phyloP scores from a whole-genome alignment of 2,888 invertebrate genomes.

The Acanthosepion pharaonis region DNA sequence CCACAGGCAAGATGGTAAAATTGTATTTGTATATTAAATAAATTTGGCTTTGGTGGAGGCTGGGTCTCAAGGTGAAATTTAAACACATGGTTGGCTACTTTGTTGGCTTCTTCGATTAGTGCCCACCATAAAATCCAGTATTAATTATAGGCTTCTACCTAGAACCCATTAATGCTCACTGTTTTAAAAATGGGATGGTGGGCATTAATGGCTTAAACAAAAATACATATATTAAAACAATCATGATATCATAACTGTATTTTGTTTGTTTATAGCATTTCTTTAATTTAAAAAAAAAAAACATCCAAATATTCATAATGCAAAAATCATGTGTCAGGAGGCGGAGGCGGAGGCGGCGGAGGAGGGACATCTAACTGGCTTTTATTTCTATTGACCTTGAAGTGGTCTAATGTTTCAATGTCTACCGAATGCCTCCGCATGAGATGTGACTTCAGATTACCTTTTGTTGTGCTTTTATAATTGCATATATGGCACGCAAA shows the following conservation, averaged over 20 bases:
- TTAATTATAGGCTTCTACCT: no score
- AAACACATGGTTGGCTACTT: not conserved
- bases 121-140: no score
- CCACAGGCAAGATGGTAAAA: not conserved
- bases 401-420: constrained; percentile 40
- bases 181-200: no score
- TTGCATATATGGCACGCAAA: constrained; percentile 64
- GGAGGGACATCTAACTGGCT: not conserved
- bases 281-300: not conserved
- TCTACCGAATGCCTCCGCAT: constrained; percentile 35
- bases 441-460: constrained; percentile 67
- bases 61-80: not conserved
- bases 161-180: no score
- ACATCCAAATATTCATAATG: not conserved
- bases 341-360: not conserved
- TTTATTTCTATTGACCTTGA: constrained; percentile 13
- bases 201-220: no score
- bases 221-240: no score
- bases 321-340: not conserved
- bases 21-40: not conserved
- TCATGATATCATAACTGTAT: not conserved
- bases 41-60: not conserved
- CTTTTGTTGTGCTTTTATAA: constrained; percentile 65
- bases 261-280: not conserved
- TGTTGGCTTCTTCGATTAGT: not conserved